Conservation (phyloP, 1,140 invertebrate species). For the Platorchestia sp. region DNA sequence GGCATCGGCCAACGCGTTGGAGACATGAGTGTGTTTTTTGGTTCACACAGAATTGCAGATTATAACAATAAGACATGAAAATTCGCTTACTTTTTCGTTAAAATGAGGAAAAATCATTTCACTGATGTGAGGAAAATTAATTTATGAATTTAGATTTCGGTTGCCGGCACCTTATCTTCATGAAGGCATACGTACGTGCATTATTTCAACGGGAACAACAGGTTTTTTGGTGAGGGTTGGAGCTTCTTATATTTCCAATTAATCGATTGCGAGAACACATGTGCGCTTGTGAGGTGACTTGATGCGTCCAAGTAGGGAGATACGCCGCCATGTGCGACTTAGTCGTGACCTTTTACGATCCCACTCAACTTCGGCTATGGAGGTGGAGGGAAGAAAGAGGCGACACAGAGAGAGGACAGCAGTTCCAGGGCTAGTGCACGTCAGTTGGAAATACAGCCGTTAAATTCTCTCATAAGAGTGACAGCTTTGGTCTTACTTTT, state of each 20-base stretch:
- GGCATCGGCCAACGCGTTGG: not conserved
- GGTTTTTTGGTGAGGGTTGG: not conserved
- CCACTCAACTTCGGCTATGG: not conserved
- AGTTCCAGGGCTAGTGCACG: not conserved
- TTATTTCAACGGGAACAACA: not conserved
- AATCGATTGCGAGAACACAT: not conserved
- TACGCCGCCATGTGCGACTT: not conserved
- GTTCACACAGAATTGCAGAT: not conserved
- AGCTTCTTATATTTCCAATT: not conserved
- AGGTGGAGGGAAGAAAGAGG: not conserved
- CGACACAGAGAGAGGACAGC: not conserved
- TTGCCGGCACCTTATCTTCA: not conserved
- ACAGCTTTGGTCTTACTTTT: not conserved
- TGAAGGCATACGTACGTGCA: not conserved
- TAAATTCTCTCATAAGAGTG: not conserved
- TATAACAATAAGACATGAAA: not conserved
- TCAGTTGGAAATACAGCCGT: not conserved
- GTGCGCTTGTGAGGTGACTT: not conserved
- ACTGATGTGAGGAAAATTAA: not conserved
- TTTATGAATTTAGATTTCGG: not conserved
- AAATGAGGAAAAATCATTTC: not conserved
- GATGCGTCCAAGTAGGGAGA: not conserved
- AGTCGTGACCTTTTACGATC: not conserved
- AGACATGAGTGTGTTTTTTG: not conserved
- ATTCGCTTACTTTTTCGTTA: not conserved